Percentiles rank a stretch among this genome's conserved stretches.
Conservation (phyloP, 2,797 vertebrate genomes). For the Naso thynnoides region DNA sequence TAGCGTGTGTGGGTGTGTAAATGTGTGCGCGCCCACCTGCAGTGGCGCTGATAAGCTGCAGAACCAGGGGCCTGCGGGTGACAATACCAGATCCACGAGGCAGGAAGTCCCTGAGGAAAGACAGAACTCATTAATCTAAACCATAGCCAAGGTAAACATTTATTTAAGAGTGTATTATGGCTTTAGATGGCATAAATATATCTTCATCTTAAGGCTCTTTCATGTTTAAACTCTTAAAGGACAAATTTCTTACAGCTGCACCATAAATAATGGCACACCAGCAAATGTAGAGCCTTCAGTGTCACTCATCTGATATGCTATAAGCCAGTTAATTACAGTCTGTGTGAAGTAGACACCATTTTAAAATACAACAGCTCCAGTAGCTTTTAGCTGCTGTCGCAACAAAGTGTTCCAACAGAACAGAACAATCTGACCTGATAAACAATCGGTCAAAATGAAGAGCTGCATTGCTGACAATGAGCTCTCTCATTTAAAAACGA, state of each 20-base stretch:
- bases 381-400: constrained; percentile 20
- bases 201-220: constrained; percentile 3
- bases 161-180: constrained; percentile 2
- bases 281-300: not conserved
- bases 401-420: not conserved
- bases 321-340: not conserved
- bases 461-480: constrained; percentile 29
- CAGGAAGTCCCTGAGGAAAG: constrained; percentile 91
- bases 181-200: not conserved
- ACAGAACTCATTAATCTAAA: constrained; percentile 41
- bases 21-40: constrained; percentile 85
- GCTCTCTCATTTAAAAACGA: constrained; percentile 36
- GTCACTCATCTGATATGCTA: constrained; percentile 10
- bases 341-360: constrained; percentile 19
- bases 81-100: constrained; percentile 97
- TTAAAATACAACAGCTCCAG: constrained; percentile 29
- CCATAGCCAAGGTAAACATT: constrained; percentile 9
- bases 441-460: constrained; percentile 48
- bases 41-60: constrained; percentile 96
- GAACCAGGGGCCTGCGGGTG: constrained; percentile 94
- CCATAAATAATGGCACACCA: not conserved
- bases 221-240: constrained; percentile 8
- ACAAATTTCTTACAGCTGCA: constrained; percentile 21
- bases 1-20: constrained; percentile 49
- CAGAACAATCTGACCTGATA: constrained; percentile 42